Conservation (phyloP, 2,113 vertebrate genomes). For the Mormyrus iriodes region DNA sequence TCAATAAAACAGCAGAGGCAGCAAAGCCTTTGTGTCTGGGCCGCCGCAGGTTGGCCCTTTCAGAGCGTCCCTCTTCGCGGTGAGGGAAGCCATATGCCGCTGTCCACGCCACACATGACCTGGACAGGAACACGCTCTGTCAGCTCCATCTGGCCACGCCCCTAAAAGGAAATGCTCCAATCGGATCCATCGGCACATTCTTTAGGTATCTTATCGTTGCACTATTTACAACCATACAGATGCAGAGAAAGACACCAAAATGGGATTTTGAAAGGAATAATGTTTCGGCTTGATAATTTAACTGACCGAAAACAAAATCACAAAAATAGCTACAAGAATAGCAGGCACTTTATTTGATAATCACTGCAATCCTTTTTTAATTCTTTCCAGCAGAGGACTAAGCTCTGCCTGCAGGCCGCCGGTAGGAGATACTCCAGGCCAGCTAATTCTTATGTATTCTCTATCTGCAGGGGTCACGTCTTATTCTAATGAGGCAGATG, state of each 20-base stretch:
- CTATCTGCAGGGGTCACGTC: slow-evolving; percentile 7
- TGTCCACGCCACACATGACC: neutral
- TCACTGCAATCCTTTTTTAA: neutral
- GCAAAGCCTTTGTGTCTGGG: neutral
- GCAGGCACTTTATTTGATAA: neutral
- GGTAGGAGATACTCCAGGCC: neutral
- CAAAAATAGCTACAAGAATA: neutral
- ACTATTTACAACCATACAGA: neutral
- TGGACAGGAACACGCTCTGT: neutral
- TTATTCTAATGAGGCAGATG: slow-evolving; percentile 24
- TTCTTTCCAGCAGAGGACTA: neutral
- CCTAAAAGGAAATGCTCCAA: neutral
- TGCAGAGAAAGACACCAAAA: neutral
- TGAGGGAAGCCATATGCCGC: neutral
- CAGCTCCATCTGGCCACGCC: neutral
- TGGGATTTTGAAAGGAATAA: neutral
- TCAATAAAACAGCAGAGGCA: neutral
- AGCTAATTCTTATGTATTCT: neutral
- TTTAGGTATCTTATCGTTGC: neutral
- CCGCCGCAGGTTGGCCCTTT: neutral
- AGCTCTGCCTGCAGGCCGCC: neutral
- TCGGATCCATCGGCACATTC: neutral
- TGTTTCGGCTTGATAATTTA: slow-evolving; percentile 1
- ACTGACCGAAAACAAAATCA: neutral
- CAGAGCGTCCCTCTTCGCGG: neutral